These are phyloP conservation scores for Medauroidea extradentata DNA, from an alignment of 1,140 invertebrate species.

Conservation along the genomic window DNA sequence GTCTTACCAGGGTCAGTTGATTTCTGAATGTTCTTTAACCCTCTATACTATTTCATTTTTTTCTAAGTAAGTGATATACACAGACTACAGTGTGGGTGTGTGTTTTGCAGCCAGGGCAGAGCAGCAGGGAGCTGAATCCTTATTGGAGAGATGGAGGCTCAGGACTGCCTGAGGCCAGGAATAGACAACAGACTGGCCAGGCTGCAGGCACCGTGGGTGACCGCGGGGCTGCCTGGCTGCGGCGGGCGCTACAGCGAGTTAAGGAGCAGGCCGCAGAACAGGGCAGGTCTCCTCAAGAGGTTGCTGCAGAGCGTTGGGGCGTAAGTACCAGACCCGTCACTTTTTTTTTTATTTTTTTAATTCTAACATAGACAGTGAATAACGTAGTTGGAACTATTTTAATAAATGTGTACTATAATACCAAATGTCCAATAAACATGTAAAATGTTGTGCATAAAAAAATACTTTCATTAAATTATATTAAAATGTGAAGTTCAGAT, in stretches of 20 bases:
- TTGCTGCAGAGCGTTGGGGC: slow-evolving; percentile 60
- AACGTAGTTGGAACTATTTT: no score
- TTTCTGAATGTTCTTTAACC: neutral
- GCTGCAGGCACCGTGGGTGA: slow-evolving; percentile 31
- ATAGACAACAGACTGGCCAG: slow-evolving; percentile 21
- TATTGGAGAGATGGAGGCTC: slow-evolving; percentile 87
- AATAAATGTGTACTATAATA: no score
- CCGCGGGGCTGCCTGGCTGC: slow-evolving; percentile 52
- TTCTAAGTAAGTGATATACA: neutral
- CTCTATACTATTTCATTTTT: no score
- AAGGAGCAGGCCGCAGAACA: slow-evolving; percentile 55
- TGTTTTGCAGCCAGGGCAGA: slow-evolving; percentile 58
- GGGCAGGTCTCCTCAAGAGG: slow-evolving; percentile 51
- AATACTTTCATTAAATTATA: no score
- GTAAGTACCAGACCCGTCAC: no score
- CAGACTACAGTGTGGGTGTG: neutral
- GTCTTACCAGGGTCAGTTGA: neutral
- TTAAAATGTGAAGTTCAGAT: no score
- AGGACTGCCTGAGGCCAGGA: slow-evolving; percentile 59
- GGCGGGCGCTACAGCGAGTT: slow-evolving; percentile 51
- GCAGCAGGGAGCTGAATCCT: slow-evolving; percentile 79
- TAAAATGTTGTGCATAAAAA: no score
- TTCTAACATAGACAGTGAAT: no score
- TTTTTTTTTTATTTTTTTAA: no score
- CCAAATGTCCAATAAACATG: no score